phyloP scores from a whole-genome alignment of 2,113 vertebrate genomes.

The Indicator indicator region DNA sequence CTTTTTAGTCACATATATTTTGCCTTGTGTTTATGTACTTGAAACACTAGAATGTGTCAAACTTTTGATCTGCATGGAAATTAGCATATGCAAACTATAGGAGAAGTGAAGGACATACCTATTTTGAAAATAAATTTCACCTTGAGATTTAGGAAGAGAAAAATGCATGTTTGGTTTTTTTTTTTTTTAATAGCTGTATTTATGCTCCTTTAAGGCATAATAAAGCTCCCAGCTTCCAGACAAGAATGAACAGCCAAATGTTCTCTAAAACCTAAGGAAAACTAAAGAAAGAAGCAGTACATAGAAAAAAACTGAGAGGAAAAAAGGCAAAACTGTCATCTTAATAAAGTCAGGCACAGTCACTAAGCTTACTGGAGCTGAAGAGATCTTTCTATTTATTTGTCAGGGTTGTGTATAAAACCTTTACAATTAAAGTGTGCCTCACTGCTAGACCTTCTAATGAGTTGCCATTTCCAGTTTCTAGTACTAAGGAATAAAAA shows the following conservation, averaged over 20 bases:
- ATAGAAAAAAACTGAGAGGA: background rate
- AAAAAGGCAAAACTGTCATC: background rate
- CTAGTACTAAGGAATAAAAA: background rate
- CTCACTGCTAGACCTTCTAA: background rate
- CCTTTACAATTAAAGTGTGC: background rate
- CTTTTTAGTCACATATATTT: background rate
- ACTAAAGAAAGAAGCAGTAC: background rate
- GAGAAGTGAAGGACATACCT: constrained; percentile 15
- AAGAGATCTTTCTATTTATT: background rate
- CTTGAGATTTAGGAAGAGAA: constrained; percentile 20
- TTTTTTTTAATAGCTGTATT: constrained; percentile 5
- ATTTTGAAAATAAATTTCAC: constrained; percentile 22
- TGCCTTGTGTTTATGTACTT: background rate
- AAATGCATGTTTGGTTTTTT: background rate
- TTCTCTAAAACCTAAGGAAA: constrained; percentile 10
- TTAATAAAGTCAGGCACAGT: background rate
- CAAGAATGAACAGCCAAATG: background rate
- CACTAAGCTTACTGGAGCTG: background rate
- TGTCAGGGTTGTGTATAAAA: background rate
- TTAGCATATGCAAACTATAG: constrained; percentile 46
- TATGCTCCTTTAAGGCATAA: constrained; percentile 14
- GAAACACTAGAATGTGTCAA: background rate
- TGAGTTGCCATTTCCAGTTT: background rate
- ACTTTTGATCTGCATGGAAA: constrained; percentile 5
- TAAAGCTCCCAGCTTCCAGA: constrained; percentile 5